Evolutionary conservation across 2,113 vertebrate species (phyloP), one percentile per base, ranked within the genome.

Genomic region (Oreochromis tanganicae): DNA sequence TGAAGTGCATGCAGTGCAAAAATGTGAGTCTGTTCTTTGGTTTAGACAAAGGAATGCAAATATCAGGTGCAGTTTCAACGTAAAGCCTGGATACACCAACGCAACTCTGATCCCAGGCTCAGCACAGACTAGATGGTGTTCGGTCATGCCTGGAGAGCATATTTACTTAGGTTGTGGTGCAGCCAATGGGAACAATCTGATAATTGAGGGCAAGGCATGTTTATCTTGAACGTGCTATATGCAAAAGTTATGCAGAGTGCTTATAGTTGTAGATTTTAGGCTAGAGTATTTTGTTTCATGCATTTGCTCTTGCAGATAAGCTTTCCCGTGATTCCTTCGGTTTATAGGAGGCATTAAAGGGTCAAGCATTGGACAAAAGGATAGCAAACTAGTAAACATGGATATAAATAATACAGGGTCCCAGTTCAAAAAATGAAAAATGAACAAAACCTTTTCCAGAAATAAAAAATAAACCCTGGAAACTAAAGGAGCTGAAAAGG

Each of bases 11-110:
- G 52, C 52, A 43, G 84, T 13, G 17, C 55, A 81, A 56, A 59
- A 78, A 86, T 84, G 48, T 36, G 73, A 43, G 46, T 50, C 4
- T 10, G 68, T 32, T 85, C 16, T 85, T 88, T 32, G 85, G 89
- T 82, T 86, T 14, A 36, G 57, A 36, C 41, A 5, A 24, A 80
- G 71, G 61, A 88, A 90, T 78, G 14, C 7, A 61, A 85, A 66
- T 68, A 54, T 83, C 84, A 90, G 89, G 88, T 92, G 84, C 5
- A 46, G 61, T 81, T 85, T 88, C 11, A 66, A 24, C 27, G 4
- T 9, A 8, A 78, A 78, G 36, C 36, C 86, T 19, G 80, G 11
- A 71, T 24, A 9, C 4, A 32, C 6, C 3, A 52, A 79, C 24
- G 14, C 29, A 38, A 21, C 10, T 38, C 19, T 7, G 8, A 13